A percentile compares a stretch with the other conserved stretches of the same genome.
These are phyloP conservation scores for Cavia porcellus DNA, from an alignment of 2,113 vertebrate genomes.

Conservation along the genomic window DNA sequence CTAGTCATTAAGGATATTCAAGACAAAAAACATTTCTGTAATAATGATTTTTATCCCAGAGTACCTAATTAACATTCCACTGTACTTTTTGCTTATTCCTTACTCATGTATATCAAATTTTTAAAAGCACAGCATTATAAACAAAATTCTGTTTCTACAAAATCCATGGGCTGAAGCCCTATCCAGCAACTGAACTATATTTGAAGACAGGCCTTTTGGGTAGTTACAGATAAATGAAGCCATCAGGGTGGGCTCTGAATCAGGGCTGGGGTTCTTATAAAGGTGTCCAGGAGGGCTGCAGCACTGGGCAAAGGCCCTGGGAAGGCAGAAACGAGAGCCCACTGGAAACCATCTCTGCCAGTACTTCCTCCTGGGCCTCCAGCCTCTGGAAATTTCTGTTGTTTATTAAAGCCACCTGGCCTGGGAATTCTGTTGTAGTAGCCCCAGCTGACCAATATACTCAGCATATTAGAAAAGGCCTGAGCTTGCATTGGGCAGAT, in stretches of 20 bases:
- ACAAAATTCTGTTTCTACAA: neutral
- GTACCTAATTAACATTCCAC: neutral
- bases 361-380: neutral
- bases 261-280: neutral
- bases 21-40: neutral
- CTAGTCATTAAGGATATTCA: slow-evolving; percentile 25
- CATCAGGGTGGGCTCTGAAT: neutral
- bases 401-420: neutral
- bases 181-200: neutral
- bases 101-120: neutral
- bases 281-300: neutral
- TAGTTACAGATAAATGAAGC: neutral
- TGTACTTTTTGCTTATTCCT: slow-evolving; percentile 4
- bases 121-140: neutral
- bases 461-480: neutral
- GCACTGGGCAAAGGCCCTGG: neutral
- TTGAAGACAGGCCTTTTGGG: neutral
- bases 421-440: neutral
- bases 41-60: neutral
- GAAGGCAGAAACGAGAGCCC: neutral
- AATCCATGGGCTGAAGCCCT: neutral
- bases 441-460: neutral
- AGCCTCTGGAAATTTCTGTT: neutral
- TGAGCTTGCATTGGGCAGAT: neutral
- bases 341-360: neutral